Conservation (phyloP, 2,113 vertebrate genomes). For the Geothlypis trichas region DNA sequence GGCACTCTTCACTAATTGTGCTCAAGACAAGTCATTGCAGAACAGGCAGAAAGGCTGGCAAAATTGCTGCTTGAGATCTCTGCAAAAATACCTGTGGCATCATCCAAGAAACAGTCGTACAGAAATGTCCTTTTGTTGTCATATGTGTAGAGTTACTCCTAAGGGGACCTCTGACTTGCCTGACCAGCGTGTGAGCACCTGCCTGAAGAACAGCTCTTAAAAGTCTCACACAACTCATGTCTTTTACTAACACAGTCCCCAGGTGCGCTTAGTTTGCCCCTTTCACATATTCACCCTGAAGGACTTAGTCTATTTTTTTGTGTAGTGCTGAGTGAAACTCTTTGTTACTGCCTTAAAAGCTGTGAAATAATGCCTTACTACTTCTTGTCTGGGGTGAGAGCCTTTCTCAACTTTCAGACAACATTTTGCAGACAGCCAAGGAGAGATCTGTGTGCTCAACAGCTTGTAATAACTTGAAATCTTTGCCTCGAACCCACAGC, state of each 20-base stretch:
- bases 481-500: neutral
- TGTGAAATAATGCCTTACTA: neutral
- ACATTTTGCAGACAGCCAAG: neutral
- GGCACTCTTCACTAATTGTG: neutral
- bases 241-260: fast-evolving
- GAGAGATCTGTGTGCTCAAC: neutral
- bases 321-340: neutral
- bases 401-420: neutral
- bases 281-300: neutral
- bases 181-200: fast-evolving
- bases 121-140: neutral
- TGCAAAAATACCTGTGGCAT: neutral
- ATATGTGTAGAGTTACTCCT: fast-evolving
- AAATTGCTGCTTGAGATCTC: neutral
- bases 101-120: neutral
- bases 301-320: neutral
- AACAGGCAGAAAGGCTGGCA: neutral
- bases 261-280: neutral
- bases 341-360: neutral
- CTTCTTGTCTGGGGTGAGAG: neutral
- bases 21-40: neutral
- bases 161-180: neutral
- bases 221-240: fast-evolving
- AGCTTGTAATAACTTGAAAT: constrained; percentile 20
- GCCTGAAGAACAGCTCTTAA: neutral